These are phyloP conservation scores for Morbakka virulenta DNA, from an alignment of 30 jellyfish, hydroid and myxozoan genomes.

Conservation along the genomic window DNA sequence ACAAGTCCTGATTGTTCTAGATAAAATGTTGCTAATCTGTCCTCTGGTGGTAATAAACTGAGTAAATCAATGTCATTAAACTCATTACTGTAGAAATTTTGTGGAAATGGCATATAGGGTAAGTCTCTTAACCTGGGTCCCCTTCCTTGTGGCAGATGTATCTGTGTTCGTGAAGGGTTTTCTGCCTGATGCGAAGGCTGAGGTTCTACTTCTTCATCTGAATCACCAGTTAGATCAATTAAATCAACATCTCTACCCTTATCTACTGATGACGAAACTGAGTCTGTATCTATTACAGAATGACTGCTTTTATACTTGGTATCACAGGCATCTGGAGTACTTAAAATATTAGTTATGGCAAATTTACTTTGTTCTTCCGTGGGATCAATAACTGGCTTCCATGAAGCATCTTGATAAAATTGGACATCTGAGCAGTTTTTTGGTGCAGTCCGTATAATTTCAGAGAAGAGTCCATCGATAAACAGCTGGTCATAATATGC, in stretches of 20 bases:
- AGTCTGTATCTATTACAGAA: no score
- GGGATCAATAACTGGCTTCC: conserved; percentile 57
- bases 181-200: no score
- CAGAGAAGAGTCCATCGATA: conserved; percentile 82
- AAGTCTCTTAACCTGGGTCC: no score
- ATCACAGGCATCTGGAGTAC: conserved; percentile 42
- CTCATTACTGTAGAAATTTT: no score
- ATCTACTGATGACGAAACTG: neutral
- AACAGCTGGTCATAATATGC: conserved; percentile 78
- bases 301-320: neutral
- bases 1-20: conserved; percentile 55
- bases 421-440: conserved; percentile 74
- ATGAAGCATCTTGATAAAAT: conserved; percentile 89
- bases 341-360: conserved; percentile 44
- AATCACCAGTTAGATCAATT: conserved; percentile 71
- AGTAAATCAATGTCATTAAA: no score
- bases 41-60: no score
- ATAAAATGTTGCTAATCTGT: no score
- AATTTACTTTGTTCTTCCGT: conserved; percentile 30
- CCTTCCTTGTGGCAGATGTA: no score
- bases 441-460: conserved; percentile 66
- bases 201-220: conserved; percentile 67
- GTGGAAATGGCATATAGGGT: no score
- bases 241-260: conserved; percentile 51
- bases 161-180: no score